These are phyloP conservation scores for human DNA, from an alignment of 2,113 vertebrate species.

Conservation along the genomic window GRCh38 chrX:136343501-136344000, in stretches of 20 bases:
- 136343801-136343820: background rate
- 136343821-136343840: background rate
- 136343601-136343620: background rate
- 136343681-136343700: conserved; percentile 8
- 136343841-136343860: background rate
- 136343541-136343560: background rate
- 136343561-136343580: background rate
- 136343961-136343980: background rate
- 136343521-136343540: background rate
- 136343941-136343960: background rate
- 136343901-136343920: background rate
- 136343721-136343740: background rate
- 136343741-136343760: background rate
- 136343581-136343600: background rate
- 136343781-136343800: background rate
- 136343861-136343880: background rate
- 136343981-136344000: background rate
- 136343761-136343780: background rate
- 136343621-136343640: background rate
- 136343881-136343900: background rate
- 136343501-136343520: background rate
- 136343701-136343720: conserved; percentile 20
- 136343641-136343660: background rate
- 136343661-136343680: background rate
- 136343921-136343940: conserved; percentile 24